Evolutionary conservation across 2,888 invertebrate genomes (phyloP).

Genomic region (Caenorhabditis plicata): DNA sequence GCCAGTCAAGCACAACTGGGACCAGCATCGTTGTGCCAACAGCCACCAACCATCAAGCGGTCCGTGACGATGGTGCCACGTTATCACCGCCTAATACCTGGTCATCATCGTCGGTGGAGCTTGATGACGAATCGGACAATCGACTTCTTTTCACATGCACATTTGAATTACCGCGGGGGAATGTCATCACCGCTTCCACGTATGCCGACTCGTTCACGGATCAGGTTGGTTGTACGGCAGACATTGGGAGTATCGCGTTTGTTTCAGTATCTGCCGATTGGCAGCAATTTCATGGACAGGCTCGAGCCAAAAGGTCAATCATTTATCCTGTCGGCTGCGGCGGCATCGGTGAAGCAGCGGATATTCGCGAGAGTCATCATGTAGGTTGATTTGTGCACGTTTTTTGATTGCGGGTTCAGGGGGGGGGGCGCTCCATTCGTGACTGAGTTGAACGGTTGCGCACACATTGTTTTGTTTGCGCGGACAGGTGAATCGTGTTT

Average conservation of each 20-base stretch:
- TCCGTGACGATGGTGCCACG: conserved; percentile 36
- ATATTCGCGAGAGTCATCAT: conserved; percentile 42
- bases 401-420: no score
- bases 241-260: neutral
- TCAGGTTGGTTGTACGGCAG: conserved; percentile 3
- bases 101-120: conserved; percentile 31
- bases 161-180: conserved; percentile 38
- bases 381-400: conserved; percentile 23
- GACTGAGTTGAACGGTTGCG: no score
- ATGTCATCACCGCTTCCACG: conserved; percentile 23
- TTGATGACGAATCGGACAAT: conserved; percentile 27
- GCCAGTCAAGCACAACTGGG: conserved; percentile 26
- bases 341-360: conserved; percentile 41
- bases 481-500: neutral
- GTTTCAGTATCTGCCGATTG: conserved; percentile 19
- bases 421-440: no score
- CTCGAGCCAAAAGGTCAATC: conserved; percentile 43
- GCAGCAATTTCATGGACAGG: conserved; percentile 17
- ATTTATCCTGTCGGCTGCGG: conserved; percentile 48
- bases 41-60: conserved; percentile 1
- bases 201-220: conserved; percentile 23
- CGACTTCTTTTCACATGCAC: conserved; percentile 40
- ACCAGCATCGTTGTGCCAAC: conserved; percentile 21
- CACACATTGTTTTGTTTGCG: no score
- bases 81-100: conserved; percentile 49